Evolutionary conservation across 2,113 vertebrate species (phyloP).

Genomic region (Dissostichus mawsoni): DNA sequence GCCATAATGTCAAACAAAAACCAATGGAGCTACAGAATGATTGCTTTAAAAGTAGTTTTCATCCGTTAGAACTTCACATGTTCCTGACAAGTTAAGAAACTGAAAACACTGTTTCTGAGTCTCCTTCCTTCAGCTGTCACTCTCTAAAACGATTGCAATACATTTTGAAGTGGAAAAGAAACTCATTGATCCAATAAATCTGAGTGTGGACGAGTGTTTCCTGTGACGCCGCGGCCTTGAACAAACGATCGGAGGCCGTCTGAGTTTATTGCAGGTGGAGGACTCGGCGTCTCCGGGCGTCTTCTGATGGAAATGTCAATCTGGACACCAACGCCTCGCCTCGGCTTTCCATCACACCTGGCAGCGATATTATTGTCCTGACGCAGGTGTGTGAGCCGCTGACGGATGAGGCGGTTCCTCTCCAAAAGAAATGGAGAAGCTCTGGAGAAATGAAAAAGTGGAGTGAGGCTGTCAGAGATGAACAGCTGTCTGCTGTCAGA

Average conservation of each 20-base stretch:
- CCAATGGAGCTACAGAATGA: background rate
- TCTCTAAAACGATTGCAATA: background rate
- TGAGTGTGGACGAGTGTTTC: conserved; percentile 13
- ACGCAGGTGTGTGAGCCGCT: conserved; percentile 32
- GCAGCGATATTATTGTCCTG: conserved; percentile 51
- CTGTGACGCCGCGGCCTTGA: conserved; percentile 28
- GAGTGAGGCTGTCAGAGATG: conserved; percentile 31
- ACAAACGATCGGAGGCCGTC: background rate
- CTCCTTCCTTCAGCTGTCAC: conserved; percentile 1
- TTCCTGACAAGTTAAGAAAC: background rate
- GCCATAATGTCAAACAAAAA: background rate
- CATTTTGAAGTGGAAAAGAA: conserved; percentile 13
- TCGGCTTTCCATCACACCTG: conserved; percentile 56
- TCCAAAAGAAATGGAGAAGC: background rate
- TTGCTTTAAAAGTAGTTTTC: background rate
- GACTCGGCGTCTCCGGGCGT: conserved; percentile 13
- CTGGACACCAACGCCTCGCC: conserved; percentile 1
- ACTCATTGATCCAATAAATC: conserved; percentile 43
- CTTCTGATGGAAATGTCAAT: conserved; percentile 24
- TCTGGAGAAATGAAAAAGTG: conserved; percentile 35
- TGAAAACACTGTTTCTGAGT: conserved; percentile 5
- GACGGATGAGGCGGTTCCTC: conserved; percentile 32
- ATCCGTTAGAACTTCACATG: background rate
- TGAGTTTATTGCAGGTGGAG: conserved; percentile 53
- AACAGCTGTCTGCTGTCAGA: conserved; percentile 34